Percentiles rank a stretch among this genome's conserved stretches.
These are phyloP conservation scores for Procambarus virginalis DNA, from an alignment of 1,140 invertebrate species.

Conservation along the genomic window DNA sequence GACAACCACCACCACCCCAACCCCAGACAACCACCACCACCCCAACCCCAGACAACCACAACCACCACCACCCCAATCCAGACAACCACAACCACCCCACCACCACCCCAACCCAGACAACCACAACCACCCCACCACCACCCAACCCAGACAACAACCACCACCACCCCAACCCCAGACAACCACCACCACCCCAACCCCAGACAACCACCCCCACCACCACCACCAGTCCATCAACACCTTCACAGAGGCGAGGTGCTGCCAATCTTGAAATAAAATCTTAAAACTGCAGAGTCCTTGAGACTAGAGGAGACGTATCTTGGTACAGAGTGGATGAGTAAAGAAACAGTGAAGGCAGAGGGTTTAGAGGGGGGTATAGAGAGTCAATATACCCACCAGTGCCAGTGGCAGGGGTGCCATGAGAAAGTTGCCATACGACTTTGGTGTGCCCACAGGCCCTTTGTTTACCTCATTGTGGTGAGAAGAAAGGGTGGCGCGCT, in stretches of 20 bases:
- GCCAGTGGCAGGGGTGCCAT: conserved; percentile 47
- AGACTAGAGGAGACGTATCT: not conserved
- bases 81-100: too few relatives aligned
- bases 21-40: too few relatives aligned
- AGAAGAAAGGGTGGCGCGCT: conserved; percentile 58
- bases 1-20: too few relatives aligned
- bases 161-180: not conserved
- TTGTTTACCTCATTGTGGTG: conserved; percentile 67
- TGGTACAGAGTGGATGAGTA: not conserved
- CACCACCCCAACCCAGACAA: too few relatives aligned
- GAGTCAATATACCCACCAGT: not conserved
- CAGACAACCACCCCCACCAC: not conserved
- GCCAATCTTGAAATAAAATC: not conserved
- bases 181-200: not conserved
- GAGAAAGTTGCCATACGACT: conserved; percentile 63
- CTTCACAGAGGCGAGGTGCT: not conserved
- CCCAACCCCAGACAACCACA: too few relatives aligned
- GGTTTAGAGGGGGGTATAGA: not conserved
- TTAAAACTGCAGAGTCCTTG: not conserved
- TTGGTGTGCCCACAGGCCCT: conserved; percentile 42
- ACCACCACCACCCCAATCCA: too few relatives aligned
- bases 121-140: too few relatives aligned
- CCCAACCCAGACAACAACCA: too few relatives aligned
- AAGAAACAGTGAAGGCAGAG: too few relatives aligned
- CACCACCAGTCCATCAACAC: not conserved